phyloP scores from a whole-genome alignment of 2,797 vertebrate species.

The Myripristis murdjan region DNA sequence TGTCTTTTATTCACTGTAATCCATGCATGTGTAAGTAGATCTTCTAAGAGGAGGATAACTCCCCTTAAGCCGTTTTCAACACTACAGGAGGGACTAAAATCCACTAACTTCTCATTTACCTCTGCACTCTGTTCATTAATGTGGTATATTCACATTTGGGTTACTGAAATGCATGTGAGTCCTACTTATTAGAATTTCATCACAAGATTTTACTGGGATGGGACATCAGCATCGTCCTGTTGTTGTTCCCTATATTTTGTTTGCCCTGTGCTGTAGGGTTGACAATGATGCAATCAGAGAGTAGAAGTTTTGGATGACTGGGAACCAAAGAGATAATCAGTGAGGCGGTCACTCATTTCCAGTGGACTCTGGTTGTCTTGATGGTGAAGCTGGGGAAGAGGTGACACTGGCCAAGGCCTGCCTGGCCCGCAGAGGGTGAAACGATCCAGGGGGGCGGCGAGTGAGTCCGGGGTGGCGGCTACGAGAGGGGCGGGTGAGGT shows the following conservation, averaged over 20 bases:
- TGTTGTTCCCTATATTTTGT: not conserved
- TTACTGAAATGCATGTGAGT: slow-evolving; percentile 17
- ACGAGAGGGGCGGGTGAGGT: slow-evolving; percentile 64
- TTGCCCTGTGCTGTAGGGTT: slow-evolving; percentile 5
- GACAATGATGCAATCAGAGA: slow-evolving; percentile 30
- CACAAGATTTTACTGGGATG: not conserved
- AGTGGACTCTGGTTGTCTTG: slow-evolving; percentile 46
- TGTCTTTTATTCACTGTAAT: slow-evolving; percentile 80
- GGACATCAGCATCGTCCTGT: not conserved
- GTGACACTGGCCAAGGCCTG: slow-evolving; percentile 49
- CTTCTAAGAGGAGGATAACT: slow-evolving; percentile 78
- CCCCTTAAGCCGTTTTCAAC: slow-evolving; percentile 77
- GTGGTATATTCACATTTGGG: slow-evolving; percentile 33
- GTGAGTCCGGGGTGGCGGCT: slow-evolving; percentile 72
- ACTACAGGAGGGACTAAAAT: slow-evolving; percentile 73
- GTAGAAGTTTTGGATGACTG: slow-evolving; percentile 17
- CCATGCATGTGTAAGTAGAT: slow-evolving; percentile 81
- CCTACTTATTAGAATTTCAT: not conserved
- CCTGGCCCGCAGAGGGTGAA: slow-evolving; percentile 63
- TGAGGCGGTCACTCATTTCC: slow-evolving; percentile 43
- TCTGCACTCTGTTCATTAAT: slow-evolving; percentile 53
- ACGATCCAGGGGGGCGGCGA: slow-evolving; percentile 53
- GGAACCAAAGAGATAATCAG: slow-evolving; percentile 42
- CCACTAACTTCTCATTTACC: slow-evolving; percentile 74
- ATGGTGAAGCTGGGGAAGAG: slow-evolving; percentile 52